These are phyloP conservation scores for Hemithea aestivaria DNA, from an alignment of 2,888 invertebrate genomes.

Conservation along the genomic window DNA sequence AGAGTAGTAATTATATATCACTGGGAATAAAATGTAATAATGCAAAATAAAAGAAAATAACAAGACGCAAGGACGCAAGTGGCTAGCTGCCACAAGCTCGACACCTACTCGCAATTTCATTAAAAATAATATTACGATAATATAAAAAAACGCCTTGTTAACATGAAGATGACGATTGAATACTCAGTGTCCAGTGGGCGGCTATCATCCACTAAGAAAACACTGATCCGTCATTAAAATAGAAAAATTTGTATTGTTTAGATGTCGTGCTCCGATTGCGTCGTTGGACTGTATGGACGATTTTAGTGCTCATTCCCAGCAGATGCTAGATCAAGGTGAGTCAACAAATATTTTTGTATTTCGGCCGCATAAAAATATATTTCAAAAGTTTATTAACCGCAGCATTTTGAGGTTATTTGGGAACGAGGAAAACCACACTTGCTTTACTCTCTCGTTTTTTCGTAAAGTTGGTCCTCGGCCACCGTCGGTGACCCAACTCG, in stretches of 20 bases:
- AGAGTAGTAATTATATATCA: too few species aligned
- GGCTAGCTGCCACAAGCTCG: too few species aligned
- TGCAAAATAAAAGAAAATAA: too few species aligned
- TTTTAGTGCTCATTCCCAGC: slow-evolving; percentile 84
- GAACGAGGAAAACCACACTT: too few species aligned
- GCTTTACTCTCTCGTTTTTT: too few species aligned
- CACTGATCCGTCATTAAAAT: slow-evolving; percentile 18
- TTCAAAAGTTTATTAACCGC: background rate
- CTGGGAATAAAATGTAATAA: too few species aligned
- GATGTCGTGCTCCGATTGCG: slow-evolving; percentile 95
- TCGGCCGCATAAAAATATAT: slow-evolving; percentile 1
- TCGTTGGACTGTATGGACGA: slow-evolving; percentile 97
- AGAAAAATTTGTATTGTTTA: slow-evolving; percentile 42
- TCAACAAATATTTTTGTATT: slow-evolving; percentile 14
- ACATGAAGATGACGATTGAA: slow-evolving; percentile 3
- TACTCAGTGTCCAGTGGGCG: slow-evolving; percentile 6
- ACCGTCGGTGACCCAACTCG: background rate
- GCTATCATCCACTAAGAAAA: slow-evolving; percentile 12
- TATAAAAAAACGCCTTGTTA: background rate
- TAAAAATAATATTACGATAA: too few species aligned
- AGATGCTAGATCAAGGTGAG: slow-evolving; percentile 75
- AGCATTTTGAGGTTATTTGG: too few species aligned
- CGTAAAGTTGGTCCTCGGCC: too few species aligned
- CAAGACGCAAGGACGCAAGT: too few species aligned
- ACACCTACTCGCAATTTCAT: too few species aligned